phyloP scores from a whole-genome alignment of 2,888 invertebrate genomes.

The Mantis religiosa region DNA sequence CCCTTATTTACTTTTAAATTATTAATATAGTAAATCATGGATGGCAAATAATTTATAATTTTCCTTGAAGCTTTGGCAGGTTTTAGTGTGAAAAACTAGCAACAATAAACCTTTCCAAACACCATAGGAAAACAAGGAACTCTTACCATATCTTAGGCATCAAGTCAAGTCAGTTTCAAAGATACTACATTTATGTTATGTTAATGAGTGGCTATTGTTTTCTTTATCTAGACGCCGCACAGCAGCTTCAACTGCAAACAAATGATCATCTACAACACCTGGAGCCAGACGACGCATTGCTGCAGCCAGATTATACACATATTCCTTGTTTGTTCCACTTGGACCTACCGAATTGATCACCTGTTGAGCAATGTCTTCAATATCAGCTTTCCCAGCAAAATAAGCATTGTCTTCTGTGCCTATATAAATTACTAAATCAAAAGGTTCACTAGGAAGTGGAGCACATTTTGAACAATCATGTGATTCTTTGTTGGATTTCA shows the following conservation, averaged over 20 bases:
- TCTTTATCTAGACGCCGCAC: slow-evolving; percentile 40
- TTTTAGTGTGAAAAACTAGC: too few relatives aligned
- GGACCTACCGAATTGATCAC: slow-evolving; percentile 71
- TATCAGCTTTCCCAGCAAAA: slow-evolving; percentile 70
- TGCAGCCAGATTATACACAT: slow-evolving; percentile 77
- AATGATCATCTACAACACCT: slow-evolving; percentile 68
- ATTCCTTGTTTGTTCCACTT: slow-evolving; percentile 88
- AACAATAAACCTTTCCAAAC: too few relatives aligned
- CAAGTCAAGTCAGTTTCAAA: too few relatives aligned
- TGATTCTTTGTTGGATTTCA: slow-evolving; percentile 27
- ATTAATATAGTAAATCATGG: background rate
- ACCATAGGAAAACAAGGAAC: too few relatives aligned
- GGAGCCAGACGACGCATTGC: slow-evolving; percentile 74
- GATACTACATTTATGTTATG: background rate
- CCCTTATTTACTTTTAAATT: background rate
- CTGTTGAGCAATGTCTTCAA: slow-evolving; percentile 75
- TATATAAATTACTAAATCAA: slow-evolving; percentile 74
- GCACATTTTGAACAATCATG: background rate
- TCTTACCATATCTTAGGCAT: too few relatives aligned
- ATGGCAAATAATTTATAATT: background rate
- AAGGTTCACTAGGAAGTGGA: slow-evolving; percentile 47
- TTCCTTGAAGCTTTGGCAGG: background rate
- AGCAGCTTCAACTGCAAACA: slow-evolving; percentile 65
- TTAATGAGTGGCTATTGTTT: background rate
- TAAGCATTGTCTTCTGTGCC: slow-evolving; percentile 77